Percentiles rank a stretch among this genome's conserved stretches.
phyloP scores from a whole-genome alignment of 1,140 invertebrate species.

The Nymphalis io region DNA sequence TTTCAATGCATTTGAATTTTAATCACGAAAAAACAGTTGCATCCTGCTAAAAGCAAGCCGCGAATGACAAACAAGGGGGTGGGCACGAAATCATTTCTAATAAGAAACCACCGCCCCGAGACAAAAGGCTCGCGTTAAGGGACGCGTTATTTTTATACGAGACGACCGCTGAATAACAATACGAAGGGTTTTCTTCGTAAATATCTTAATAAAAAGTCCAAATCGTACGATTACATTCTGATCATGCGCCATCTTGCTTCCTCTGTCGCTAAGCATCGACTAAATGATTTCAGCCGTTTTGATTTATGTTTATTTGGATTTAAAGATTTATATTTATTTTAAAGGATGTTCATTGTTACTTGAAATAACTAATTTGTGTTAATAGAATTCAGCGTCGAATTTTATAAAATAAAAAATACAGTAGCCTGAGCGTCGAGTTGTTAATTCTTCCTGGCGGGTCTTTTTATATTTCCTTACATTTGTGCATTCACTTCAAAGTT shows the following conservation, averaged over 20 bases:
- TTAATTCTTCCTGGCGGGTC: conserved; percentile 56
- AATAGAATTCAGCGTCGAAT: conserved; percentile 9
- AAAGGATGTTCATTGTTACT: conserved; percentile 57
- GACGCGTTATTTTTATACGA: conserved; percentile 75
- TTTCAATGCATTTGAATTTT: conserved; percentile 36
- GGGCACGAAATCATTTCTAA: conserved; percentile 63
- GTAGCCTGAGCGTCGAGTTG: conserved; percentile 36
- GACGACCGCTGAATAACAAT: conserved; percentile 75
- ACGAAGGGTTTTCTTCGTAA: conserved; percentile 68
- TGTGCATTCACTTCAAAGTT: conserved; percentile 78
- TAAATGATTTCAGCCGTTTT: conserved; percentile 58
- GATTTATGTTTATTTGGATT: conserved; percentile 61
- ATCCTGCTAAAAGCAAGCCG: conserved; percentile 70
- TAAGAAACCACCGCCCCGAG: conserved; percentile 61
- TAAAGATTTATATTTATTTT: conserved; percentile 68
- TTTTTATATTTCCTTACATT: conserved; percentile 76
- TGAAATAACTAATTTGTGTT: conserved; percentile 37
- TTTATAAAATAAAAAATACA: conserved; percentile 25
- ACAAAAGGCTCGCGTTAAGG: conserved; percentile 70
- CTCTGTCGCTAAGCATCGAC: conserved; percentile 60
- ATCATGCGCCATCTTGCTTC: conserved; percentile 69
- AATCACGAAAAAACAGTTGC: conserved; percentile 71
- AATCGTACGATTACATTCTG: conserved; percentile 72
- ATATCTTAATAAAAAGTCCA: conserved; percentile 75
- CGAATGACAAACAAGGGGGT: conserved; percentile 75